phyloP scores from a whole-genome alignment of 2,113 vertebrate genomes.

The Podarcis muralis region DNA sequence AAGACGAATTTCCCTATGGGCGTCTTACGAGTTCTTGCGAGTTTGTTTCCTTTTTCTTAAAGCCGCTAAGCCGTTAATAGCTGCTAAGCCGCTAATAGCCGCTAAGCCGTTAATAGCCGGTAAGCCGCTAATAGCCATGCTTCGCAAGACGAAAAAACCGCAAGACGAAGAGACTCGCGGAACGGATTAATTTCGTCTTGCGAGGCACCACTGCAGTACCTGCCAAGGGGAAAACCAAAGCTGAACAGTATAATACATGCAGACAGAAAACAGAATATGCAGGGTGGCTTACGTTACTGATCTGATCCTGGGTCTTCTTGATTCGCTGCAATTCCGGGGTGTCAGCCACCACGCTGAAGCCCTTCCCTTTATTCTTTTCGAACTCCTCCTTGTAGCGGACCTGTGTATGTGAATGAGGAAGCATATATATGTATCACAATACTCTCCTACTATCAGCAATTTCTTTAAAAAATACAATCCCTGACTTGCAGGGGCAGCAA shows the following conservation, averaged over 20 bases:
- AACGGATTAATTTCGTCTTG: too few species aligned
- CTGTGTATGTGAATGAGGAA: constrained; percentile 65
- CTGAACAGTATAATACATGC: rapidly evolving
- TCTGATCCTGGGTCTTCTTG: constrained; percentile 94
- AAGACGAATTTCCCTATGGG: too few species aligned
- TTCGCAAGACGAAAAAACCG: too few species aligned
- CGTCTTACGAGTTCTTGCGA: too few species aligned
- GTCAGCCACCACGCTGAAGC: constrained; percentile 92
- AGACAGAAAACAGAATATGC: background rate
- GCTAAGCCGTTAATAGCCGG: too few species aligned
- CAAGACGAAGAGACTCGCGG: too few species aligned
- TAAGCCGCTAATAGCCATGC: too few species aligned
- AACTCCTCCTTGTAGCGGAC: constrained; percentile 97
- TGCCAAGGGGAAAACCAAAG: background rate
- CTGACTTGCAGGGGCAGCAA: background rate
- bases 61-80: too few species aligned
- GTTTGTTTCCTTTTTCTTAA: too few species aligned
- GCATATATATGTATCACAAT: background rate
- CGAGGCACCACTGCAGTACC: too few species aligned
- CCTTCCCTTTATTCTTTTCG: constrained; percentile 96
- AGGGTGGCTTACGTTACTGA: constrained; percentile 91
- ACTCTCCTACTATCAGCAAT: background rate
- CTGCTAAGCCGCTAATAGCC: too few species aligned
- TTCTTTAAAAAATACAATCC: background rate
- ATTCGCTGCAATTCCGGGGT: constrained; percentile 95